These are phyloP conservation scores for Allophyes oxyacanthae DNA, from an alignment of 2,888 invertebrate species.

Conservation along the genomic window DNA sequence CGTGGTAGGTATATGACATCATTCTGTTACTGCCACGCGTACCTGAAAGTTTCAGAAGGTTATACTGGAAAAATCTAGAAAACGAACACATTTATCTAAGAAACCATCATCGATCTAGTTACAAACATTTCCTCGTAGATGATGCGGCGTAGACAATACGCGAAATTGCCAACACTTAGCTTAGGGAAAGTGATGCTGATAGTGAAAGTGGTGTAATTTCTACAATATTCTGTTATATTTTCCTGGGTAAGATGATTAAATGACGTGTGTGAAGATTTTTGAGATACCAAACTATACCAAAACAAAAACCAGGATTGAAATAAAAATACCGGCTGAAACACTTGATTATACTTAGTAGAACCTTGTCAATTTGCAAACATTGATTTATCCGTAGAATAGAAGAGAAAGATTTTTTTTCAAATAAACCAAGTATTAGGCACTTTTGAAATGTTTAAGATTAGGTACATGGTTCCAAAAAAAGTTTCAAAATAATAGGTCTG, in stretches of 20 bases:
- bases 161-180: conserved; percentile 29
- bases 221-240: conserved; percentile 24
- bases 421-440: too few species aligned
- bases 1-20: conserved; percentile 29
- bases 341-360: too few species aligned
- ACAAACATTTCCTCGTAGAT: conserved; percentile 27
- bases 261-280: conserved; percentile 8
- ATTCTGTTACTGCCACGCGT: conserved; percentile 24
- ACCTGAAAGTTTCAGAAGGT: neutral
- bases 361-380: too few species aligned
- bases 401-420: too few species aligned
- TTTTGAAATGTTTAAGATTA: too few species aligned
- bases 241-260: conserved; percentile 6
- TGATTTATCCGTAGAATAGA: too few species aligned
- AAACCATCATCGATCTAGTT: conserved; percentile 22
- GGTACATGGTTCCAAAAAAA: too few species aligned
- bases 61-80: neutral
- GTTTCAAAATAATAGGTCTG: too few species aligned
- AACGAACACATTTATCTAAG: too few species aligned
- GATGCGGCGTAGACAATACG: conserved; percentile 49
- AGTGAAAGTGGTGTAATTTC: conserved; percentile 42
- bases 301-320: too few species aligned
- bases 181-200: conserved; percentile 44
- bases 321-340: too few species aligned
- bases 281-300: too few species aligned